A percentile compares a stretch with the other conserved stretches of the same genome.
Evolutionary conservation across 2,113 vertebrate genomes (phyloP).

Genomic region (Thymallus thymallus): DNA sequence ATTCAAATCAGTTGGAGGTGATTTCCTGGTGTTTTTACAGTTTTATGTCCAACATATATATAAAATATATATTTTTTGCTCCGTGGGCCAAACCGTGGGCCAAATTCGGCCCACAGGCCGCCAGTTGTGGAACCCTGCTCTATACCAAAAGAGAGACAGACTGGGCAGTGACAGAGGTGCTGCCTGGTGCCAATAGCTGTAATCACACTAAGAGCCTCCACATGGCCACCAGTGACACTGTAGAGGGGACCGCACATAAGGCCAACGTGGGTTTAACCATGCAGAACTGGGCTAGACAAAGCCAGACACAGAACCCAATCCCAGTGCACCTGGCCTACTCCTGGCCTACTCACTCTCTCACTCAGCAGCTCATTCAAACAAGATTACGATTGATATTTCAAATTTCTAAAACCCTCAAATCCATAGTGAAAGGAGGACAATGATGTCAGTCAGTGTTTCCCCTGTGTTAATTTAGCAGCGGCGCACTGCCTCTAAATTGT

Average conservation of each 20-base stretch:
- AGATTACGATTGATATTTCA: slow-evolving; percentile 11
- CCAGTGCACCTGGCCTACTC: background rate
- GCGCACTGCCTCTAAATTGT: no score
- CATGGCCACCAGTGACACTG: slow-evolving; percentile 45
- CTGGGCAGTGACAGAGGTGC: slow-evolving; percentile 3
- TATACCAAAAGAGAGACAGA: no score
- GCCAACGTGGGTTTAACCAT: slow-evolving; percentile 23
- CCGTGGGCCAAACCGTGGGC: no score
- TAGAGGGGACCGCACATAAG: slow-evolving; percentile 34
- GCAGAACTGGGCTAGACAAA: slow-evolving; percentile 13
- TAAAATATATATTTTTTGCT: no score
- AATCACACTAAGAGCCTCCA: slow-evolving; percentile 48
- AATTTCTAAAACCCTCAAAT: slow-evolving; percentile 12
- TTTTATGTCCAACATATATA: no score
- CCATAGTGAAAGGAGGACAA: slow-evolving; percentile 27
- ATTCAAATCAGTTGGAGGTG: no score
- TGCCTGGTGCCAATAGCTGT: slow-evolving; percentile 33
- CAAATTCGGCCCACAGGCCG: no score
- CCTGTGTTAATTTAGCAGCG: no score
- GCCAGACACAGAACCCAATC: background rate
- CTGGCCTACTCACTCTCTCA: slow-evolving; percentile 12
- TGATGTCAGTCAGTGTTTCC: slow-evolving; percentile 1
- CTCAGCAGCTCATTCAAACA: slow-evolving; percentile 7
- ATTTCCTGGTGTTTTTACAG: no score
- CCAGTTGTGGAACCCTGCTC: no score